Evolutionary conservation across 2,797 vertebrate genomes (phyloP).

Genomic region (Cirrhinus molitorella): DNA sequence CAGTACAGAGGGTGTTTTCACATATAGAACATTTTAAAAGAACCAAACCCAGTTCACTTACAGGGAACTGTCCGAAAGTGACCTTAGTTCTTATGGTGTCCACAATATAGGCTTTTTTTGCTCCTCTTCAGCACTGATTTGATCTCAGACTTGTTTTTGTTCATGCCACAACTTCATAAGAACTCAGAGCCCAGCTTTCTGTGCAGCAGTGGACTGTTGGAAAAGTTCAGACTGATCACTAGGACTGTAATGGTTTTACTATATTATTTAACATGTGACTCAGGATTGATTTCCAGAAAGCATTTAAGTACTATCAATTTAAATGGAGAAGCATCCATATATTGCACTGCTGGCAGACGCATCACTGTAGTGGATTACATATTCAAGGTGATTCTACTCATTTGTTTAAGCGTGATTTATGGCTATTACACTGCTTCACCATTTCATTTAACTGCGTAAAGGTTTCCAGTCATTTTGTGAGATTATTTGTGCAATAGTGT

Average conservation of each 20-base stretch:
- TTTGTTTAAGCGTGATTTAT: not conserved
- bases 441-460: not conserved
- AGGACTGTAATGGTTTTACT: slow-evolving; percentile 2
- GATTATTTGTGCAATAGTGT: not conserved
- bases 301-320: not conserved
- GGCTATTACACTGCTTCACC: not conserved
- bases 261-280: slow-evolving; percentile 17
- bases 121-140: not conserved
- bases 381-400: slow-evolving; percentile 1
- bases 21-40: too few species aligned
- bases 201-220: not conserved
- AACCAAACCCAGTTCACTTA: too few species aligned
- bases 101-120: not conserved
- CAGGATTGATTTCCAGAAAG: not conserved
- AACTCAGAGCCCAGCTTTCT: not conserved
- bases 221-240: not conserved
- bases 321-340: not conserved
- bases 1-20: not conserved
- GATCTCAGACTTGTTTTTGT: not conserved
- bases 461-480: not conserved
- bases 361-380: not conserved
- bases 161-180: not conserved
- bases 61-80: too few species aligned
- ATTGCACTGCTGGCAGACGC: not conserved
- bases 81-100: too few species aligned